Evolutionary conservation across 2,888 invertebrate genomes (phyloP).

Genomic region (Zhuqinia jingwanae): DNA sequence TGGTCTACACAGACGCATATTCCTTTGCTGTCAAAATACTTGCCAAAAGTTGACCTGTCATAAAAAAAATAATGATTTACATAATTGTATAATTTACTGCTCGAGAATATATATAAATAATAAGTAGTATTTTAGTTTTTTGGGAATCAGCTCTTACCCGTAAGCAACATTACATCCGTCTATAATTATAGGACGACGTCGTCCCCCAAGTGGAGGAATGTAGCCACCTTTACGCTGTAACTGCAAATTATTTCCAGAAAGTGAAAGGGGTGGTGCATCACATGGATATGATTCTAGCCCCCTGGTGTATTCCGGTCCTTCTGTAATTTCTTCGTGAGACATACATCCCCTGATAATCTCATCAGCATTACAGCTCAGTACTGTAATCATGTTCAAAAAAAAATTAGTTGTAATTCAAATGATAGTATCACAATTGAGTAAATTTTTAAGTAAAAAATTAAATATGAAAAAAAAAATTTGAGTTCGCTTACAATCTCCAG

Average conservation of each 20-base stretch:
- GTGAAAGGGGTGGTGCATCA: not conserved
- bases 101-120: not conserved
- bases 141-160: constrained; percentile 34
- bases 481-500: not conserved
- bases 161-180: constrained; percentile 49
- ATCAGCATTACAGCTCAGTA: too few species aligned
- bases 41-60: not conserved
- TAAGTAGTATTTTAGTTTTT: too few species aligned
- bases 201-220: not conserved
- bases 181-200: constrained; percentile 43
- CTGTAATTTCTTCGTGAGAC: too few species aligned
- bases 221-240: not conserved
- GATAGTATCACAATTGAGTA: not conserved
- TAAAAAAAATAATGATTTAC: constrained; percentile 2
- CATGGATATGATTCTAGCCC: not conserved
- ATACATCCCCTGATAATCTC: too few species aligned
- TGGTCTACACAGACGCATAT: constrained; percentile 40
- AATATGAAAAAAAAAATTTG: not conserved
- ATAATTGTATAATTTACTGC: not conserved
- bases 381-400: too few species aligned
- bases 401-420: too few species aligned
- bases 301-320: not conserved
- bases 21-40: constrained; percentile 23
- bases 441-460: not conserved
- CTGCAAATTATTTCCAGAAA: not conserved